phyloP scores from a whole-genome alignment of 2,797 vertebrate genomes.

The Crypturellus tataupa region DNA sequence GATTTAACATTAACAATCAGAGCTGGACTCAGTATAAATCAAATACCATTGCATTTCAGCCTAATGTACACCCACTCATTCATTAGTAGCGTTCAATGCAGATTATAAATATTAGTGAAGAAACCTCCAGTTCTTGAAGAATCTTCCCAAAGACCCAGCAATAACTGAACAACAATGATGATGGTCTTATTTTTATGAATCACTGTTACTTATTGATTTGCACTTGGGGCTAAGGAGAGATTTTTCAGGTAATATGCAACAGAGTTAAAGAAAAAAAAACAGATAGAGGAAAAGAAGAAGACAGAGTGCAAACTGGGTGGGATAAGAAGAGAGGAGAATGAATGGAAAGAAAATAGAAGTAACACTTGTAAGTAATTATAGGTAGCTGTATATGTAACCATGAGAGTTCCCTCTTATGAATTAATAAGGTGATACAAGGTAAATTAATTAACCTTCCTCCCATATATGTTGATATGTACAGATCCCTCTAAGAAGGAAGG shows the following conservation, averaged over 20 bases:
- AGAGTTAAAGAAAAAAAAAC: not conserved
- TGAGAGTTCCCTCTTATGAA: slow-evolving; percentile 22
- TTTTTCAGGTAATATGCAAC: slow-evolving; percentile 71
- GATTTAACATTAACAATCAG: slow-evolving; percentile 86
- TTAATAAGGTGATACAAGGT: slow-evolving; percentile 4
- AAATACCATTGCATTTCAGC: slow-evolving; percentile 78
- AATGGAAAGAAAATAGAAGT: slow-evolving; percentile 17
- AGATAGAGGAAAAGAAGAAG: not conserved
- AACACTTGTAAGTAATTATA: not conserved
- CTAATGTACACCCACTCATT: slow-evolving; percentile 81
- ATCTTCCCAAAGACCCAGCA: slow-evolving; percentile 79
- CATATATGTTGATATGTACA: not conserved
- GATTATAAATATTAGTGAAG: slow-evolving; percentile 84
- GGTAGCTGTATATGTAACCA: slow-evolving; percentile 76
- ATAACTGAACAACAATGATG: slow-evolving; percentile 84
- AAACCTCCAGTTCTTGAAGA: slow-evolving; percentile 78
- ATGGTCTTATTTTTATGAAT: slow-evolving; percentile 84
- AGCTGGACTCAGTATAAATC: slow-evolving; percentile 82
- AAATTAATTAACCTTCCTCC: slow-evolving; percentile 12
- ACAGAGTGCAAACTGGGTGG: not conserved
- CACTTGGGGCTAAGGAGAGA: slow-evolving; percentile 72
- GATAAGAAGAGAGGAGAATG: slow-evolving; percentile 22
- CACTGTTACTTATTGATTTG: slow-evolving; percentile 82
- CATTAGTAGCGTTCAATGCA: slow-evolving; percentile 79
- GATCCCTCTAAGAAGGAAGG: not conserved